A percentile compares a stretch with the other conserved stretches of the same genome.
Conservation (phyloP, 2,888 invertebrate genomes). For the Galeruca laticollis region DNA sequence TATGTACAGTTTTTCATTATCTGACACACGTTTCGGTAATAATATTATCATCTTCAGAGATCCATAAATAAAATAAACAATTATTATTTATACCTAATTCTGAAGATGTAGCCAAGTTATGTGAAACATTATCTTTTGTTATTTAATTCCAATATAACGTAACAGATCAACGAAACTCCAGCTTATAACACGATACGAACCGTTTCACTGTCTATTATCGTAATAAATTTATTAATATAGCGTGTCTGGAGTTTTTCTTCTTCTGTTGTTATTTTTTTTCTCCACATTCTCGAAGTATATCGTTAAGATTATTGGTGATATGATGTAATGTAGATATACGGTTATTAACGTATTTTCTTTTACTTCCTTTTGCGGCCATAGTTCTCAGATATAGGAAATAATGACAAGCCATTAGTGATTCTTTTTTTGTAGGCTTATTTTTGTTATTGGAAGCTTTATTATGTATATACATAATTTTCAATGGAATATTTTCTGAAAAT, state of each 20-base stretch:
- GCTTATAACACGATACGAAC: conserved; percentile 40
- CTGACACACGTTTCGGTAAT: no score
- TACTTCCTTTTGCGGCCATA: conserved; percentile 12
- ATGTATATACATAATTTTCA: no score
- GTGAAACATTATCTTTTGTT: background rate
- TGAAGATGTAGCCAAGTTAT: no score
- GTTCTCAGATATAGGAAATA: conserved; percentile 38
- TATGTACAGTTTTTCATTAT: no score
- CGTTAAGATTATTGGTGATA: conserved; percentile 60
- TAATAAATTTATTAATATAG: conserved; percentile 61
- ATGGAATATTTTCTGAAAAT: no score
- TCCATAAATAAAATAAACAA: no score
- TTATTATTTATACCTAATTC: no score
- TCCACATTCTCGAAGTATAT: conserved; percentile 56
- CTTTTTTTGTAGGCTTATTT: background rate
- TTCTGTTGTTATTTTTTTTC: conserved; percentile 22
- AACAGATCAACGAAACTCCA: conserved; percentile 33
- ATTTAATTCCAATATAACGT: background rate
- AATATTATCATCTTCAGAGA: no score
- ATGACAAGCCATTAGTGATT: conserved; percentile 16
- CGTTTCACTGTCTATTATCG: conserved; percentile 52
- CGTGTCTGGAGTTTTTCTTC: conserved; percentile 46
- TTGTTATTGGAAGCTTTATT: no score
- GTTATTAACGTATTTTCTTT: conserved; percentile 52
- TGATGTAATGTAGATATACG: conserved; percentile 59